Conservation (phyloP, 2,113 vertebrate genomes). For the Gallinago undulata region DNA sequence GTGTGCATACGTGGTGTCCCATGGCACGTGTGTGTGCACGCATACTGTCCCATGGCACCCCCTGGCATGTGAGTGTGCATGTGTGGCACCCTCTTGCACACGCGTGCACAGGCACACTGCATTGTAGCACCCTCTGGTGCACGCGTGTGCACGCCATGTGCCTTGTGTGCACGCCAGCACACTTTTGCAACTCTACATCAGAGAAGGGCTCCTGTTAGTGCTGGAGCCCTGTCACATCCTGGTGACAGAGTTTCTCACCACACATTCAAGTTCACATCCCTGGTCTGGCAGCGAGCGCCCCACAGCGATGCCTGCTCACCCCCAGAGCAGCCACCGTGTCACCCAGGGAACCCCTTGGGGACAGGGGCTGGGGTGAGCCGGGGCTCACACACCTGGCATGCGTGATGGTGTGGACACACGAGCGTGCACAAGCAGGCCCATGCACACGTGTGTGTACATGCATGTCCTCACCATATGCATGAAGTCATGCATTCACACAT, state of each 20-base stretch:
- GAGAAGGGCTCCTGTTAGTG: background rate
- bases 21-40: no score
- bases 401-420: accelerated
- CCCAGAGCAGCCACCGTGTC: accelerated
- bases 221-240: accelerated
- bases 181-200: accelerated
- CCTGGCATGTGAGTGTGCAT: background rate
- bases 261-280: accelerated
- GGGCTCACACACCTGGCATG: accelerated
- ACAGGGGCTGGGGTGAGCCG: background rate
- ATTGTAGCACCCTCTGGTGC: background rate
- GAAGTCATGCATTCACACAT: no score
- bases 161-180: background rate
- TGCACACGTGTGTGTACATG: accelerated
- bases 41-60: no score
- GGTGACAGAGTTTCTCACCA: background rate
- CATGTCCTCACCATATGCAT: accelerated
- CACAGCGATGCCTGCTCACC: accelerated
- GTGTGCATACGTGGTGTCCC: background rate
- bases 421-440: background rate
- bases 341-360: background rate
- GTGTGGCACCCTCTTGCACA: background rate
- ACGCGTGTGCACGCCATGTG: background rate
- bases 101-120: no score
- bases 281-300: accelerated